These are phyloP conservation scores for Melanotaenia pygmaea DNA, from an alignment of 2,797 vertebrate genomes.

Conservation along the genomic window DNA sequence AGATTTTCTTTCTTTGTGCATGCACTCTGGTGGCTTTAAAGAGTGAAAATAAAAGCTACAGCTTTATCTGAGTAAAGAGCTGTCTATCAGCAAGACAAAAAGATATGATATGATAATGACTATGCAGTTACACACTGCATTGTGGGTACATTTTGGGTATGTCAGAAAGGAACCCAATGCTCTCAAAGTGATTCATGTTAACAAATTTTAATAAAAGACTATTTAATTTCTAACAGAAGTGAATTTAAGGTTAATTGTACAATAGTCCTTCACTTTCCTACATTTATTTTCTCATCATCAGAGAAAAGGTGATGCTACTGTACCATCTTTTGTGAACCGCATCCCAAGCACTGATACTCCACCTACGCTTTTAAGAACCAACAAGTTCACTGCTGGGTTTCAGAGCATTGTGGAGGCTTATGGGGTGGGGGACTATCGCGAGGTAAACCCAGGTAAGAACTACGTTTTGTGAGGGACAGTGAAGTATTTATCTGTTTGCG, in stretches of 20 bases:
- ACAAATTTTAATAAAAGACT: too few species aligned
- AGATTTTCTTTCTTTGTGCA: not conserved
- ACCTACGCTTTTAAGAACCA: constrained; percentile 92
- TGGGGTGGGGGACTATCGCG: constrained; percentile 93
- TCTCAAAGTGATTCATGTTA: too few species aligned
- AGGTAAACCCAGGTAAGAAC: constrained; percentile 93
- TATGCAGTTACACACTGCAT: not conserved
- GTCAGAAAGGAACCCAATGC: too few species aligned
- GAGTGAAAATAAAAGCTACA: not conserved
- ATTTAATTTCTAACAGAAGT: too few species aligned
- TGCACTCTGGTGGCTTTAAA: too few species aligned
- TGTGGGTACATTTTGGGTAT: too few species aligned
- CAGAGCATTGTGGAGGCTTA: constrained; percentile 98
- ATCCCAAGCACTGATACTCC: constrained; percentile 93
- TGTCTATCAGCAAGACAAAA: not conserved
- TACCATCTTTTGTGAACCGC: constrained; percentile 95
- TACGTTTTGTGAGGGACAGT: not conserved
- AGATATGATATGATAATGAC: not conserved
- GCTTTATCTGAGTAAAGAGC: too few species aligned
- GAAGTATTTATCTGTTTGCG: not conserved
- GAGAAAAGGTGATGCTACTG: constrained; percentile 91
- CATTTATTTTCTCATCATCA: constrained; percentile 56
- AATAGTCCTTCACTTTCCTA: not conserved
- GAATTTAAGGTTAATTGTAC: too few species aligned
- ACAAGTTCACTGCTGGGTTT: constrained; percentile 96